Evolutionary conservation across 2,888 invertebrate species (phyloP).

Genomic region (Caenorhabditis zanzibari): DNA sequence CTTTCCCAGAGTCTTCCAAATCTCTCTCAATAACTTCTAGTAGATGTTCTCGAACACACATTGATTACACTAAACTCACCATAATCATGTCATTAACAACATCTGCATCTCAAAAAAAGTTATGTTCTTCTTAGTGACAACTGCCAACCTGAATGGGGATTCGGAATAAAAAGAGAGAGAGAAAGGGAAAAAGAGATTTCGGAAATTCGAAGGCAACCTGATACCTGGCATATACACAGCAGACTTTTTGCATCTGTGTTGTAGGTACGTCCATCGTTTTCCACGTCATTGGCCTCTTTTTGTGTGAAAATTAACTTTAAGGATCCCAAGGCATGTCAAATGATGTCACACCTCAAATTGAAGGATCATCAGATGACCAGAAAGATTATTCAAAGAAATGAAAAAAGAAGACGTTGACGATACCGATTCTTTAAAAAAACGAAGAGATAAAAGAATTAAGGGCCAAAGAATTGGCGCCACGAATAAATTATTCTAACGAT

Average conservation of each 20-base stretch:
- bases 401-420: constrained; percentile 7
- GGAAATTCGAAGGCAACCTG: constrained; percentile 56
- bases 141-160: constrained; percentile 31
- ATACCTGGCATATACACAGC: constrained; percentile 56
- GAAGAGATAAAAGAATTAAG: background rate
- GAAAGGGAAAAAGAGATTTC: constrained; percentile 46
- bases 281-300: constrained; percentile 52
- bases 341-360: constrained; percentile 41
- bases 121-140: constrained; percentile 15
- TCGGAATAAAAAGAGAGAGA: background rate
- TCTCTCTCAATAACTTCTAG: too few relatives aligned
- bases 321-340: constrained; percentile 35
- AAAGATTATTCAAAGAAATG: constrained; percentile 1
- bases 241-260: background rate
- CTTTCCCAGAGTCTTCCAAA: too few relatives aligned
- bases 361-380: background rate
- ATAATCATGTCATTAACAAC: constrained; percentile 36
- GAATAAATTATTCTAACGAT: constrained; percentile 39
- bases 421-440: constrained; percentile 6
- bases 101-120: constrained; percentile 20
- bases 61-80: constrained; percentile 15
- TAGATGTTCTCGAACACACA: background rate
- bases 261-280: constrained; percentile 9
- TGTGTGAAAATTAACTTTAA: constrained; percentile 45
- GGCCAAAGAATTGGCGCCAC: constrained; percentile 27